Evolutionary conservation across 2,113 vertebrate species (phyloP).

Genomic region (Malurus cyaneus): DNA sequence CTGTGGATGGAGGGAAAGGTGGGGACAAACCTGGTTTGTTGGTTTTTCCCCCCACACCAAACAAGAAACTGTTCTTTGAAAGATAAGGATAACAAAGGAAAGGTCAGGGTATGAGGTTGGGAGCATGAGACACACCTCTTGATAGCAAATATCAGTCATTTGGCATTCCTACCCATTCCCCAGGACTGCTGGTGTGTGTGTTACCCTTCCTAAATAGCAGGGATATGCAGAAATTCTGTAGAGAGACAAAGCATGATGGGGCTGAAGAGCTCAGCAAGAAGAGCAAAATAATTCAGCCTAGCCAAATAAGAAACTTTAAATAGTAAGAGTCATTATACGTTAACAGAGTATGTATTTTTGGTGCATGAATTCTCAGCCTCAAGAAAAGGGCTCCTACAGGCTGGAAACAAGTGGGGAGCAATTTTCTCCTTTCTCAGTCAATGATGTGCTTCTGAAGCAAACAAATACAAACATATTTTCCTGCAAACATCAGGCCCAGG

Average conservation of each 20-base stretch:
- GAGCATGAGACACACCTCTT: background rate
- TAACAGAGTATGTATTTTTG: background rate
- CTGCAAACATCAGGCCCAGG: background rate
- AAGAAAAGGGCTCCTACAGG: background rate
- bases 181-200: too few relatives aligned
- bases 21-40: background rate
- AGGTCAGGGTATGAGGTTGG: background rate
- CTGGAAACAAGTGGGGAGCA: background rate
- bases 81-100: background rate
- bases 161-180: background rate
- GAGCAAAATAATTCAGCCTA: background rate
- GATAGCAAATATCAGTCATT: background rate
- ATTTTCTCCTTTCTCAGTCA: background rate
- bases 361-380: background rate
- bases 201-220: background rate
- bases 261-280: background rate
- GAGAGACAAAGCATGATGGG: background rate
- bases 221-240: background rate
- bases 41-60: rapidly evolving
- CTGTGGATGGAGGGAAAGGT: background rate
- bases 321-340: background rate
- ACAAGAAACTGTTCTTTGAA: background rate
- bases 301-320: background rate
- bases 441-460: background rate
- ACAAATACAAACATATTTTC: background rate